Evolutionary conservation across 2,888 invertebrate genomes (phyloP).

Genomic region (Agrenia bidenticulata): DNA sequence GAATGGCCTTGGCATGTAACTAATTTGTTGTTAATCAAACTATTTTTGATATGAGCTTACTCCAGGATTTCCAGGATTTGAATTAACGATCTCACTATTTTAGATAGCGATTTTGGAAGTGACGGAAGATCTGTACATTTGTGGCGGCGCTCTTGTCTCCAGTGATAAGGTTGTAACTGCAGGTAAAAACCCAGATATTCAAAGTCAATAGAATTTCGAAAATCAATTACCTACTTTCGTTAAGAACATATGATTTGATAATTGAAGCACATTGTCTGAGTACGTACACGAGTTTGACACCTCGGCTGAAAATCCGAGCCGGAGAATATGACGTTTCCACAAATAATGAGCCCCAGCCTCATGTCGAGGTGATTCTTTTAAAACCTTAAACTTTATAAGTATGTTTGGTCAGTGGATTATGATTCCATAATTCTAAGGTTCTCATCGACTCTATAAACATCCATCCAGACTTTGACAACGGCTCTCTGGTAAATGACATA

Average conservation of each 20-base stretch:
- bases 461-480: slow-evolving; percentile 56
- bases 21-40: background rate
- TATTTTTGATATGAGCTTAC: no score
- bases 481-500: slow-evolving; percentile 56
- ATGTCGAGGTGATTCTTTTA: slow-evolving; percentile 57
- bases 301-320: slow-evolving; percentile 56
- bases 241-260: no score
- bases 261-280: slow-evolving; percentile 57
- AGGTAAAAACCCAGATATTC: no score
- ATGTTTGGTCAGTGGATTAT: no score
- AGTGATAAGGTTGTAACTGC: slow-evolving; percentile 56
- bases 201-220: no score
- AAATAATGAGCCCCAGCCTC: slow-evolving; percentile 55
- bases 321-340: slow-evolving; percentile 58
- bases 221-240: no score
- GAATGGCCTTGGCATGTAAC: slow-evolving; percentile 59
- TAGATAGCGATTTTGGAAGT: slow-evolving; percentile 58
- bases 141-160: slow-evolving; percentile 57
- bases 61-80: no score
- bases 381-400: no score
- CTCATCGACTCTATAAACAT: slow-evolving; percentile 50
- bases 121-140: slow-evolving; percentile 57
- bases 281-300: slow-evolving; percentile 50
- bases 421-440: slow-evolving; percentile 20
- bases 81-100: slow-evolving; percentile 14